Percentiles rank a stretch among this genome's conserved stretches.
These are phyloP conservation scores for Gasterosteus aculeatus DNA, from an alignment of 2,113 vertebrate genomes.

Conservation along the genomic window DNA sequence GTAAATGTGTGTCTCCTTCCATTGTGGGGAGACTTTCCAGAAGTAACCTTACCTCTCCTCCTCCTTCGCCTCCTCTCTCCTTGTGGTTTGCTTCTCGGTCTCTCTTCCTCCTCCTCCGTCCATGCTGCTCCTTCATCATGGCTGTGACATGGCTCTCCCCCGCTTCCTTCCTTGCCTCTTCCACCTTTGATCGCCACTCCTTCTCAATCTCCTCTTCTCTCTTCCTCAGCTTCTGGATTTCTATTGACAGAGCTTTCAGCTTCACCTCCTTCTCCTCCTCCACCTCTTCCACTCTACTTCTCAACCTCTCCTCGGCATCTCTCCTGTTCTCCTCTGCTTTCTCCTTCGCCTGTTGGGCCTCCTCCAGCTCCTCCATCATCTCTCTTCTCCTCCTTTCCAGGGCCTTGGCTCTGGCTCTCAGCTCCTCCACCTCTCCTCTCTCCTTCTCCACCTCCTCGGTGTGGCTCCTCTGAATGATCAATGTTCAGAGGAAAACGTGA, in stretches of 20 bases:
- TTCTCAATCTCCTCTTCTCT: constrained; percentile 18
- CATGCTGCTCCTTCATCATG: constrained; percentile 31
- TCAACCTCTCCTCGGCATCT: constrained; percentile 34
- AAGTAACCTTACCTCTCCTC: neutral
- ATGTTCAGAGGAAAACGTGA: neutral
- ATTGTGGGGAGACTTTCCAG: neutral
- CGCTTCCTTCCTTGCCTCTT: constrained; percentile 21
- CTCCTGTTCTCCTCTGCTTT: constrained; percentile 26
- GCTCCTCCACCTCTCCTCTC: constrained; percentile 50
- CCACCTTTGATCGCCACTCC: constrained; percentile 23
- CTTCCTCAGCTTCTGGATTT: constrained; percentile 21
- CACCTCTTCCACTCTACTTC: constrained; percentile 22
- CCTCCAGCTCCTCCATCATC: constrained; percentile 38
- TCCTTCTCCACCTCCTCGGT: constrained; percentile 56
- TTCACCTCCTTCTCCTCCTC: constrained; percentile 30
- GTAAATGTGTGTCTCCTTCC: neutral
- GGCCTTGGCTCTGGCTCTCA: constrained; percentile 52
- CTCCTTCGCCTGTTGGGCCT: neutral
- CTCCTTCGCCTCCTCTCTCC: neutral
- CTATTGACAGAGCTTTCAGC: neutral
- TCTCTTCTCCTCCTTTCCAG: constrained; percentile 58
- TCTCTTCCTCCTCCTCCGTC: constrained; percentile 9
- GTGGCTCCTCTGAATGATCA: constrained; percentile 63
- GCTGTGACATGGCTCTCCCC: constrained; percentile 33
- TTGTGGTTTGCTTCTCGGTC: neutral